Evolutionary conservation across 2,113 vertebrate genomes (phyloP).

Genomic region (Tachycineta bicolor): DNA sequence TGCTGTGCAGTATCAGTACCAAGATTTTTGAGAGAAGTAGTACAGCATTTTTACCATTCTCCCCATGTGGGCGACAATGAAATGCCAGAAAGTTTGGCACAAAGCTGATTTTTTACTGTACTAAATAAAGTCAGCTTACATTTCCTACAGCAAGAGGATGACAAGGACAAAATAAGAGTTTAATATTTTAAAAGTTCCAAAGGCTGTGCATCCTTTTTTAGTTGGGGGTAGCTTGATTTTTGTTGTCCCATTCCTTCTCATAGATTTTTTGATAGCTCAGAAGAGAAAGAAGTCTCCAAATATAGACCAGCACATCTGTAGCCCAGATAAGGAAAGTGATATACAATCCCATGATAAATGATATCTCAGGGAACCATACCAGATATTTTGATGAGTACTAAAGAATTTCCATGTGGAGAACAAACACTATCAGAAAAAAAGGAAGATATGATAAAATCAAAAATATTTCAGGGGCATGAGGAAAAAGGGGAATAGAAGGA

Average conservation of each 20-base stretch:
- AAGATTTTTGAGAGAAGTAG: not conserved
- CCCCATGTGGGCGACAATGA: not conserved
- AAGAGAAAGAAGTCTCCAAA: not conserved
- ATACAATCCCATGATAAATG: not conserved
- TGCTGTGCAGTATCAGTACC: not conserved
- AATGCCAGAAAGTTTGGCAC: not conserved
- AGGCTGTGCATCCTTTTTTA: not conserved
- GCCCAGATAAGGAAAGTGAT: conserved; percentile 31
- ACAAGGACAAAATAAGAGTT: not conserved
- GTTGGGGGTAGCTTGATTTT: not conserved
- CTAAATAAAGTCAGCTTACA: not conserved
- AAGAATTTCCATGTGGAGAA: conserved; percentile 35
- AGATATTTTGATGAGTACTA: conserved; percentile 4
- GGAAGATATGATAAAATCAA: not conserved
- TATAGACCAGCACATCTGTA: conserved; percentile 13
- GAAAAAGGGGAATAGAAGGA: not conserved
- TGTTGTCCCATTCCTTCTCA: not conserved
- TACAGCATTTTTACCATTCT: not conserved
- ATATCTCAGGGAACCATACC: conserved; percentile 14
- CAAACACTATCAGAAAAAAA: not conserved
- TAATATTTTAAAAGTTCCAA: not conserved
- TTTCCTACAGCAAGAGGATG: not conserved
- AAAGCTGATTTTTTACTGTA: not conserved
- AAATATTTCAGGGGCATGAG: not conserved
- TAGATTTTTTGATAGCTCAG: not conserved